Evolutionary conservation across 2,888 invertebrate genomes (phyloP).

Genomic region (Cyclophora punctaria): DNA sequence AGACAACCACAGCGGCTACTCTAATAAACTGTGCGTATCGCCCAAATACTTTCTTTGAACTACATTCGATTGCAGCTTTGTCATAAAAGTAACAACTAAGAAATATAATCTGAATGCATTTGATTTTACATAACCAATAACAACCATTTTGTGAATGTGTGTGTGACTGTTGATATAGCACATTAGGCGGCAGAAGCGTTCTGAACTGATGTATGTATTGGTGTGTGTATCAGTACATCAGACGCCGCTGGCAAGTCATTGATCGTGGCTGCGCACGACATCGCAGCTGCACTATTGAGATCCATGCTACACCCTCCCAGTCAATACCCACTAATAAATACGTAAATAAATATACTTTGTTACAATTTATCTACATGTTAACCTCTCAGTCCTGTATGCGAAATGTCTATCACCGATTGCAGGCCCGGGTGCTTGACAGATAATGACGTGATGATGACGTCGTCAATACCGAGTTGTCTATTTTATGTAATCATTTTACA

Average conservation of each 20-base stretch:
- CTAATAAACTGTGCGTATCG: slow-evolving; percentile 64
- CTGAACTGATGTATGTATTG: too few species aligned
- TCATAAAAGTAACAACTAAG: slow-evolving; percentile 61
- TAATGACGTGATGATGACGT: too few species aligned
- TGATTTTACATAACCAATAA: slow-evolving; percentile 63
- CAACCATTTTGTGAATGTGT: slow-evolving; percentile 62
- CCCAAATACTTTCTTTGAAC: slow-evolving; percentile 66
- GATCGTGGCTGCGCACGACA: slow-evolving; percentile 33
- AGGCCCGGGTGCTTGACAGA: too few species aligned
- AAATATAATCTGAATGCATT: slow-evolving; percentile 65
- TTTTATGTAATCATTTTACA: too few species aligned
- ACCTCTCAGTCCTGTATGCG: too few species aligned
- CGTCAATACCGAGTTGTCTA: too few species aligned
- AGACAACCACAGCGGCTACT: slow-evolving; percentile 53
- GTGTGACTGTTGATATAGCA: slow-evolving; percentile 65
- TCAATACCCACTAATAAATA: slow-evolving; percentile 64
- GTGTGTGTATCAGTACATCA: slow-evolving; percentile 17
- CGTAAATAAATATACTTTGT: slow-evolving; percentile 45
- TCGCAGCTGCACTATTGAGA: slow-evolving; percentile 71
- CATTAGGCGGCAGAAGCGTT: slow-evolving; percentile 39
- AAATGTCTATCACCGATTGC: too few species aligned
- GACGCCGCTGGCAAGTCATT: slow-evolving; percentile 34
- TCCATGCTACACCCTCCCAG: slow-evolving; percentile 69
- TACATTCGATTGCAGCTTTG: slow-evolving; percentile 67
- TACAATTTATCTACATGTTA: slow-evolving; percentile 47